phyloP scores from a whole-genome alignment of 2,113 vertebrate genomes.

The Bubo bubo region DNA sequence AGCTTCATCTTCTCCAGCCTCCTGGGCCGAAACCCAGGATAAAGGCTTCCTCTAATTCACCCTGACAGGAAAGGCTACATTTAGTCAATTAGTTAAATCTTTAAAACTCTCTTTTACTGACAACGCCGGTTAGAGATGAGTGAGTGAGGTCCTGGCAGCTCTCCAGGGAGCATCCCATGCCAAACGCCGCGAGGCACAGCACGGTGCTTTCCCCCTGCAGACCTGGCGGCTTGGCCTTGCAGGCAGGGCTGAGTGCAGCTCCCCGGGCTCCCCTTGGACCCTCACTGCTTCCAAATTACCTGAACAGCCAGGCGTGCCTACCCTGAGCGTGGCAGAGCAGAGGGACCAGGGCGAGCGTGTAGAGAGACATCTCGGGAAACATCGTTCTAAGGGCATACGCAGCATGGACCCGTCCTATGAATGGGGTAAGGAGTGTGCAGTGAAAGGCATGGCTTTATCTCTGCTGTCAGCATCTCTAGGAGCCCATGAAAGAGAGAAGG shows the following conservation, averaged over 20 bases:
- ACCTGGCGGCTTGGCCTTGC: background rate
- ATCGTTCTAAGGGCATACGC: background rate
- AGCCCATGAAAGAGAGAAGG: background rate
- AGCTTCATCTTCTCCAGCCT: background rate
- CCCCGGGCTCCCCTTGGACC: background rate
- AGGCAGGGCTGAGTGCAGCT: background rate
- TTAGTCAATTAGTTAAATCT: slow-evolving; percentile 45
- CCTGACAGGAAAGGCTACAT: slow-evolving; percentile 34
- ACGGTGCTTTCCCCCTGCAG: background rate
- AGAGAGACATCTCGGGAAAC: background rate
- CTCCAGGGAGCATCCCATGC: background rate
- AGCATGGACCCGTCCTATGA: background rate
- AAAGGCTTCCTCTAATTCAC: slow-evolving; percentile 3
- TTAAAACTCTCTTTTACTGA: slow-evolving; percentile 18
- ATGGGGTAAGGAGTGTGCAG: background rate
- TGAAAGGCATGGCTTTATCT: background rate
- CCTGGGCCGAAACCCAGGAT: background rate
- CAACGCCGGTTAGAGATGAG: background rate
- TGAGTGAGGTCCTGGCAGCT: background rate
- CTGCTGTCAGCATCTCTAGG: background rate
- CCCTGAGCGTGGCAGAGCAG: background rate
- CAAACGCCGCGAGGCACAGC: background rate
- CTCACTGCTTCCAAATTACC: background rate
- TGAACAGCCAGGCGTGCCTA: background rate
- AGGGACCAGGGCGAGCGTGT: rapidly evolving